A percentile compares a stretch with the other conserved stretches of the same genome.
Conservation (phyloP, 2,113 vertebrate genomes). For the Picathartes gymnocephalus region DNA sequence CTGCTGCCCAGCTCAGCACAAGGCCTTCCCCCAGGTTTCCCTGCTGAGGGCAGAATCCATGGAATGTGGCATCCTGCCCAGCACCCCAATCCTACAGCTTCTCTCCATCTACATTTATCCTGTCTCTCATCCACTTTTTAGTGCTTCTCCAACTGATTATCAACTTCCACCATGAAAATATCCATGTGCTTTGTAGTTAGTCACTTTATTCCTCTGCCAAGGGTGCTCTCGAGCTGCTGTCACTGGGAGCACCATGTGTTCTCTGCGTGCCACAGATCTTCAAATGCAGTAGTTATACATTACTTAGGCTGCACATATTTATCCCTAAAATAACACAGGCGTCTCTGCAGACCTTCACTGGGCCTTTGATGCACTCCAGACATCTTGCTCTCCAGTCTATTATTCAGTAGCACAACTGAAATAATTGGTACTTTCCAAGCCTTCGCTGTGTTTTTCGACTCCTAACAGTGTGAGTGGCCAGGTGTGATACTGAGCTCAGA, state of each 20-base stretch:
- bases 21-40: background rate
- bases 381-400: background rate
- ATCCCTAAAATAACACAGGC: conserved; percentile 28
- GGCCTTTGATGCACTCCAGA: conserved; percentile 52
- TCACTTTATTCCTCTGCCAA: conserved; percentile 21
- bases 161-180: background rate
- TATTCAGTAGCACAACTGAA: conserved; percentile 3
- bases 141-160: background rate
- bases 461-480: background rate
- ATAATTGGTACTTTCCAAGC: conserved; percentile 9
- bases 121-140: background rate
- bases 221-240: conserved; percentile 6
- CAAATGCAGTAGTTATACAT: conserved; percentile 4
- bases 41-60: rapidly evolving
- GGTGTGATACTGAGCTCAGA: background rate
- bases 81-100: background rate
- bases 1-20: background rate
- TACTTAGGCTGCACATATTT: conserved; percentile 25
- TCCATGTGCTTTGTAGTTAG: background rate
- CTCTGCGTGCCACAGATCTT: conserved; percentile 7
- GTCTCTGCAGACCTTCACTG: background rate
- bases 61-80: background rate
- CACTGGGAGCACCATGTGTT: background rate
- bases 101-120: background rate
- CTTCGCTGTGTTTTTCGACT: background rate